Base-by-base conservation (phyloP, 2,113 vertebrate genomes). In the Tor tambroides region DNA sequence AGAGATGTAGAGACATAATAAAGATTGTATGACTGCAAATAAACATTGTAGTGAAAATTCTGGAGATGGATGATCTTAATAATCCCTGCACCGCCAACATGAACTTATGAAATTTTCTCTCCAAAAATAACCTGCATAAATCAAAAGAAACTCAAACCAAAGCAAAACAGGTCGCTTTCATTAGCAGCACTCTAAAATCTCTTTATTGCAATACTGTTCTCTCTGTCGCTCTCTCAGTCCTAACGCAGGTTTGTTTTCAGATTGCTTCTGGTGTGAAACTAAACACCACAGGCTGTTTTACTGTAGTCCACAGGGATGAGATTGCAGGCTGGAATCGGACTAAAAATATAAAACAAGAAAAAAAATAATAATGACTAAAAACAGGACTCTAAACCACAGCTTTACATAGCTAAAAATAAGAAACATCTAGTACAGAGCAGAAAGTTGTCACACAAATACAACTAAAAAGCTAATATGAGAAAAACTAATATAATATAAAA, bases 211-310 rank as follows among this genome's bases (percentile, higher is more conserved):
- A 75, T 26, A 26, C 46, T 75, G 23, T 75, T 46, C 38, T 43
- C 9, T 61, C 41, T n/a, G 5, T 17, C 7, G 8, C 17, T 61
- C 41, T 7, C 46, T 83, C 28, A 35, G n/a, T 71, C 65, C 28
- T 21, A 28, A 28, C 21, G 30, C 51, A 51, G 63, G 21, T 49
- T 71, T 83, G 65, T 86, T 80, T 80, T 56, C 23, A 61, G 54
- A 61, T 23, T 6, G 49, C 63, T 80, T 19, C 85, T 80, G 85
- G 43, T 69, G 78, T 41, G 46, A 72, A 86, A 81, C 78, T n/a
- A 43, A 59, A 81, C 43, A 61, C 84, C 46, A 30, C 26, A 74
- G 65, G 49, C 10, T 35, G 54, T 85, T 51, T 86, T 28, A 61
- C 63, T 35, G 19, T 4, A 72, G 49, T 56, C 85, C 32, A 56